These are phyloP conservation scores for Megaleporinus macrocephalus DNA, from an alignment of 2,113 vertebrate genomes.

Conservation along the genomic window DNA sequence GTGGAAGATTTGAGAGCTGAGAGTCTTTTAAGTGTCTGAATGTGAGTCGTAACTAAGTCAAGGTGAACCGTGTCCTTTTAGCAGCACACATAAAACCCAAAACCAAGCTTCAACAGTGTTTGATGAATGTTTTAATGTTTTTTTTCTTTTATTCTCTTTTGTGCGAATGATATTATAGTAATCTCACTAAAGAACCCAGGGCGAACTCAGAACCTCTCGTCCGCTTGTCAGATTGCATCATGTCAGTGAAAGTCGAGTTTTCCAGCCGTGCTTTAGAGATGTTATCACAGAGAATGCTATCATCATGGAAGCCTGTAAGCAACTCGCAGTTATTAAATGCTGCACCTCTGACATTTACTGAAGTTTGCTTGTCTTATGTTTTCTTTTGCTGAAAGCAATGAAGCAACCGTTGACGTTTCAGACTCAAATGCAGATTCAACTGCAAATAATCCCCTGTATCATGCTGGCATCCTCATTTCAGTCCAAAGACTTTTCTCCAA, in stretches of 20 bases:
- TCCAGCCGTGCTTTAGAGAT: neutral
- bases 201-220: neutral
- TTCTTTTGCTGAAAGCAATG: neutral
- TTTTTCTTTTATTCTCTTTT: neutral
- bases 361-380: neutral
- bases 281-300: neutral
- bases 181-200: neutral
- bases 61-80: neutral
- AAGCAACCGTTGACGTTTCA: neutral
- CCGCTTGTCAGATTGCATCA: slow-evolving; percentile 6
- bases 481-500: neutral
- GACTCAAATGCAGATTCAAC: neutral
- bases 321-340: neutral
- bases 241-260: neutral
- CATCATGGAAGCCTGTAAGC: neutral
- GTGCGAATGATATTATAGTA: neutral
- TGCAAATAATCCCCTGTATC: neutral
- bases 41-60: neutral
- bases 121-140: neutral
- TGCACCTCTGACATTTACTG: neutral
- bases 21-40: neutral
- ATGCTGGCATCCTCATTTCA: neutral
- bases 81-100: neutral
- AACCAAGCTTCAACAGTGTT: neutral
- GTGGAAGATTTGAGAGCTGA: neutral